Conservation (phyloP, 2,113 vertebrate genomes). For the Silurus asotus region DNA sequence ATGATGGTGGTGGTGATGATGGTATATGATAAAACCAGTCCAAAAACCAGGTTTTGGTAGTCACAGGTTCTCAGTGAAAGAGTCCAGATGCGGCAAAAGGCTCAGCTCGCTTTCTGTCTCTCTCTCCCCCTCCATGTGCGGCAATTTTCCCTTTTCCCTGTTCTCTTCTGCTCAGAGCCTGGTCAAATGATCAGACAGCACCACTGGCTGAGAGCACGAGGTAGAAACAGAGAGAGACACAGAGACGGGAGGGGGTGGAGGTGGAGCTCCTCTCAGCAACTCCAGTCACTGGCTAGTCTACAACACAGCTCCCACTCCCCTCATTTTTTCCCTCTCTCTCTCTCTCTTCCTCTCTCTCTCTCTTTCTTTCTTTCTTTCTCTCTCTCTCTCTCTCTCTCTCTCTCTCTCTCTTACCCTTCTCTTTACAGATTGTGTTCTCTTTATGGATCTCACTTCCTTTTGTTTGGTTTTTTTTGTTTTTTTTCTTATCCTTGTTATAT, state of each 20-base stretch:
- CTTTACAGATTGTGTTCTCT: constrained; percentile 25
- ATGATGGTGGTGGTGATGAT: background rate
- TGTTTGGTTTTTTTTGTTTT: background rate
- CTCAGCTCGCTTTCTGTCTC: constrained; percentile 51
- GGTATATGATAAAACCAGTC: constrained; percentile 24
- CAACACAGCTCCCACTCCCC: constrained; percentile 73
- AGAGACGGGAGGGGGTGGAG: constrained; percentile 46
- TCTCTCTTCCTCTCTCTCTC: constrained; percentile 50
- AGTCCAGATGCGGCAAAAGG: constrained; percentile 55
- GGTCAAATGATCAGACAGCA: constrained; percentile 75
- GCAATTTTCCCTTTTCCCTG: constrained; percentile 60
- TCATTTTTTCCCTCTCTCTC: constrained; percentile 58
- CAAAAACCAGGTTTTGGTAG: constrained; percentile 24
- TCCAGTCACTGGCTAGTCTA: constrained; percentile 75
- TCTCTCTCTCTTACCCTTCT: constrained; percentile 13
- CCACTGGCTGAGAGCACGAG: constrained; percentile 55
- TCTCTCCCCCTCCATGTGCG: background rate
- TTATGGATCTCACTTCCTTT: constrained; percentile 20
- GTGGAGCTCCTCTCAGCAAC: constrained; percentile 71
- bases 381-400: constrained; percentile 40
- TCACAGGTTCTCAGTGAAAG: constrained; percentile 39
- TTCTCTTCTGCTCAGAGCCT: constrained; percentile 71
- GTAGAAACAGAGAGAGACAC: constrained; percentile 52
- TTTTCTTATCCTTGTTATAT: background rate
- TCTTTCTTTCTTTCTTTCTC: constrained; percentile 27